Evolutionary conservation across 2,113 vertebrate genomes (phyloP).

Genomic region (Myiozetetes cayanensis): DNA sequence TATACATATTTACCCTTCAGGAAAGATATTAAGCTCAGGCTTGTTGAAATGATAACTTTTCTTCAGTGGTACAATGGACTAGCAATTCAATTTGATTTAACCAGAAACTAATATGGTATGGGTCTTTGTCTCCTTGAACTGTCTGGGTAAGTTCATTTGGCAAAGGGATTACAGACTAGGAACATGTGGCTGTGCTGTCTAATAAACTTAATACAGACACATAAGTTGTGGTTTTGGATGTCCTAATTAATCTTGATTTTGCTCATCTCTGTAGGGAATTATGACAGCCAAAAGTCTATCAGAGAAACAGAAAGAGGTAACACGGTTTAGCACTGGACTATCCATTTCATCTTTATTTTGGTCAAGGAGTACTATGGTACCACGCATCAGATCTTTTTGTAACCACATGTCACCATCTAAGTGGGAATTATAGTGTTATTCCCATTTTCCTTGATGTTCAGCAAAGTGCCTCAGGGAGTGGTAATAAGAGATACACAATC

Average conservation of each 20-base stretch:
- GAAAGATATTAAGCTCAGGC: background rate
- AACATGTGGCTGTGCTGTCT: fast-evolving
- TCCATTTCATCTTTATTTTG: background rate
- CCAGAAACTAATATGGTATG: background rate
- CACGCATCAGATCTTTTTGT: background rate
- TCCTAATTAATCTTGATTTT: background rate
- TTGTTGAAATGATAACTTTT: background rate
- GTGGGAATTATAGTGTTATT: background rate
- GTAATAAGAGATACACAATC: fast-evolving
- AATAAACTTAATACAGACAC: background rate
- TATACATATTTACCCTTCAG: background rate
- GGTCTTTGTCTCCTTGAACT: background rate
- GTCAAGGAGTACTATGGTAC: background rate
- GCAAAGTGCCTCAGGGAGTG: background rate
- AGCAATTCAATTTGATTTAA: background rate
- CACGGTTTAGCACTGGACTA: background rate
- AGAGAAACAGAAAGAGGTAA: background rate
- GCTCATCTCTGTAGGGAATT: background rate
- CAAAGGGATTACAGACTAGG: background rate
- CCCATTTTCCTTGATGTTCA: background rate
- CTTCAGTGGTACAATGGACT: background rate
- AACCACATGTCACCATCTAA: background rate
- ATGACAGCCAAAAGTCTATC: background rate
- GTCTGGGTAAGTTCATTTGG: background rate
- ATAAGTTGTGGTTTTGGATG: background rate